These are phyloP conservation scores for Cordylochernes scorpioides DNA, from an alignment of 2,888 invertebrate genomes.

Conservation along the genomic window DNA sequence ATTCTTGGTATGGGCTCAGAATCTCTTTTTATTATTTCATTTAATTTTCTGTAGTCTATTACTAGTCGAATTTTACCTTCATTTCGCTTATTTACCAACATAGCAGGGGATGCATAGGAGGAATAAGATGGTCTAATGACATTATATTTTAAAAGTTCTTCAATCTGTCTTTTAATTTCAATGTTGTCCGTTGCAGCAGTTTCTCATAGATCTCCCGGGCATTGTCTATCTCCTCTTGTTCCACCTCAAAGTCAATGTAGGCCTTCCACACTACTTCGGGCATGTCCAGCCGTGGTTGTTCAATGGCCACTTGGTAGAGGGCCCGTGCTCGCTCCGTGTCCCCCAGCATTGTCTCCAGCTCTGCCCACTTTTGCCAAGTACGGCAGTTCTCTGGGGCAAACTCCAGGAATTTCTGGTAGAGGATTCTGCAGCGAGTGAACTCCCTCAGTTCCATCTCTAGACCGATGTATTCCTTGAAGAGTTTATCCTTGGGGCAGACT, in stretches of 20 bases:
- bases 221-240: constrained; percentile 62
- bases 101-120: no score
- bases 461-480: constrained; percentile 91
- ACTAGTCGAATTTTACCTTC: no score
- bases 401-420: constrained; percentile 91
- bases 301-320: constrained; percentile 78
- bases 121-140: no score
- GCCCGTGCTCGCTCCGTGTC: constrained; percentile 73
- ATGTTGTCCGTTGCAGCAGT: constrained; percentile 64
- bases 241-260: constrained; percentile 91
- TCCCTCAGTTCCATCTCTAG: constrained; percentile 87
- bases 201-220: constrained; percentile 75
- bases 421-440: constrained; percentile 80
- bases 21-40: no score
- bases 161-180: no score
- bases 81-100: no score
- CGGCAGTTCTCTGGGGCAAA: constrained; percentile 91
- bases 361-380: constrained; percentile 83
- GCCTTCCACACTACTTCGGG: constrained; percentile 96
- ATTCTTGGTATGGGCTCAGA: no score
- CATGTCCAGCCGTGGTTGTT: constrained; percentile 81
- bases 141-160: no score
- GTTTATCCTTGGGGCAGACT: constrained; percentile 81
- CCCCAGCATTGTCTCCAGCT: constrained; percentile 76
- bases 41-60: no score